These are phyloP conservation scores for Struthio camelus DNA, from an alignment of 2,113 vertebrate species.

Conservation along the genomic window DNA sequence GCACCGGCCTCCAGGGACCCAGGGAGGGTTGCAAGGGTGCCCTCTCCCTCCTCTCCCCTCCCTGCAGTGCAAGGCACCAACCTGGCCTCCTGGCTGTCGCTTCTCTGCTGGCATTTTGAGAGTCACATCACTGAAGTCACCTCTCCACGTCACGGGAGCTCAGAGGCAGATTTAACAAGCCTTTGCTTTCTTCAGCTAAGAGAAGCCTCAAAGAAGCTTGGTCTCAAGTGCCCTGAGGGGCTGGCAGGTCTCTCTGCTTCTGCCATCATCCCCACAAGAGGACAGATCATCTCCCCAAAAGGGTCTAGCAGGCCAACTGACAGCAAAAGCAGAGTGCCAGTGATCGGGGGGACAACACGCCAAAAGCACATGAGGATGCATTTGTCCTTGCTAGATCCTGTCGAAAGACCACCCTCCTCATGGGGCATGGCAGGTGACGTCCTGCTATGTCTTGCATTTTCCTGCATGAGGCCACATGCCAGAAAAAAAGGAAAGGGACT, in stretches of 20 bases:
- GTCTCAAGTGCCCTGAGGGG: neutral
- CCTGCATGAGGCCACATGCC: accelerated
- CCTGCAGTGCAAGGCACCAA: neutral
- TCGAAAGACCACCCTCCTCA: neutral
- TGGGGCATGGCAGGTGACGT: neutral
- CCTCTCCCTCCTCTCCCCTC: neutral
- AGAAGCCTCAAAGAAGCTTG: slow-evolving; percentile 8
- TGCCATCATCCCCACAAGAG: neutral
- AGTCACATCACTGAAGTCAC: slow-evolving; percentile 51
- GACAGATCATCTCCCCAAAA: neutral
- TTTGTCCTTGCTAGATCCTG: neutral
- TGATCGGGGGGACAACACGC: neutral
- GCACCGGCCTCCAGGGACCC: neutral
- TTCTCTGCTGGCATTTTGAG: neutral
- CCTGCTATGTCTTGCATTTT: neutral
- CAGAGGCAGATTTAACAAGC: slow-evolving; percentile 9
- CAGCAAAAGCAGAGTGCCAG: neutral
- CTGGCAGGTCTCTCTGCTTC: neutral
- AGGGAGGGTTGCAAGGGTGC: neutral
- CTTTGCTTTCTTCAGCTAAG: slow-evolving; percentile 33
- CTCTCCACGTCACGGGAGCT: neutral
- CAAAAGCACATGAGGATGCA: no score
- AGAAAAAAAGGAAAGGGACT: neutral
- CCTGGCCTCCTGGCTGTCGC: neutral
- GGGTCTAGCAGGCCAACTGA: neutral